Percentiles rank a stretch among this genome's conserved stretches.
Evolutionary conservation across 2,888 invertebrate genomes (phyloP).

Genomic region (Automeris io): DNA sequence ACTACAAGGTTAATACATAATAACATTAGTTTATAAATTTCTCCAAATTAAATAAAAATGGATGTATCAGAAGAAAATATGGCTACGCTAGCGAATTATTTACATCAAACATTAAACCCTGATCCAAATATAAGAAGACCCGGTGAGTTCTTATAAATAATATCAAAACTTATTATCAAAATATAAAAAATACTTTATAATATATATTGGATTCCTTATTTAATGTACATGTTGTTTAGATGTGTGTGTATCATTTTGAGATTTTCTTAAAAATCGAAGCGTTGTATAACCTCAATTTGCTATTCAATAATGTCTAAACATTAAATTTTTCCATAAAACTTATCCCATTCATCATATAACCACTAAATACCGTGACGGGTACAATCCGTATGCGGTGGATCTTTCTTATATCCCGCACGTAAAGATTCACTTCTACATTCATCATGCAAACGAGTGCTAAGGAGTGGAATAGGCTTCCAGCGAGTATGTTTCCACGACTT

Average conservation of each 20-base stretch:
- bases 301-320: too few relatives aligned
- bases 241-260: neutral
- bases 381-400: too few relatives aligned
- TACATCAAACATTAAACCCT: conserved; percentile 92
- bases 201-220: neutral
- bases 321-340: too few relatives aligned
- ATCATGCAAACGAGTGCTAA: too few relatives aligned
- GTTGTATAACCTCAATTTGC: neutral
- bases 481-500: too few relatives aligned
- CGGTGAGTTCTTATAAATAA: conserved; percentile 77
- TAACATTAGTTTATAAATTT: neutral
- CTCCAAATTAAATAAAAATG: conserved; percentile 72
- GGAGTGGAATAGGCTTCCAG: too few relatives aligned
- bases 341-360: too few relatives aligned
- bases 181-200: neutral
- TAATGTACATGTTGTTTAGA: neutral
- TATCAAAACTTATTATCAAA: neutral
- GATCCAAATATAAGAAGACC: conserved; percentile 88
- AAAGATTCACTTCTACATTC: too few relatives aligned
- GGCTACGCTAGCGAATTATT: conserved; percentile 86
- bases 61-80: conserved; percentile 93
- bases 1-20: neutral
- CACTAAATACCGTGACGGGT: too few relatives aligned
- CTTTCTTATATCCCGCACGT: too few relatives aligned
- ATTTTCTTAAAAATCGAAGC: neutral